Conservation (phyloP, 1,140 invertebrate genomes). For the Leptinotarsa texana region DNA sequence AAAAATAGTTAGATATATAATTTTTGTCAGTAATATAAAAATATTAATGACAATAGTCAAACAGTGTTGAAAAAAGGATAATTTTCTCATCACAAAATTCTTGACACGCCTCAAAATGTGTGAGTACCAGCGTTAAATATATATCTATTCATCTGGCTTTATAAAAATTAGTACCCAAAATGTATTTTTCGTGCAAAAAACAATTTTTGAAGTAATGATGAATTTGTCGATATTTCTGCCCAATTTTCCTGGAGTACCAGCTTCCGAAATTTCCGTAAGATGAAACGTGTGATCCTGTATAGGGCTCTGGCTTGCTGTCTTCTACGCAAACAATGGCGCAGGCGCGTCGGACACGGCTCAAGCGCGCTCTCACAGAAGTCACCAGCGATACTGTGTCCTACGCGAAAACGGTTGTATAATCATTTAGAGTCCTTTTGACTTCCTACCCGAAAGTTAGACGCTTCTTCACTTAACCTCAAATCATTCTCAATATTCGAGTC, state of each 20-base stretch:
- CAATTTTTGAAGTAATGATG: too few species aligned
- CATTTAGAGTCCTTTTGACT: slow-evolving; percentile 42
- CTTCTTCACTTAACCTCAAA: slow-evolving; percentile 47
- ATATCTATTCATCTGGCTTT: too few species aligned
- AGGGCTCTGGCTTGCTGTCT: slow-evolving; percentile 67
- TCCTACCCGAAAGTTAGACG: slow-evolving; percentile 39
- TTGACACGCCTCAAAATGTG: too few species aligned
- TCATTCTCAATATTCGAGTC: not conserved
- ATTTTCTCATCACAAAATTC: too few species aligned
- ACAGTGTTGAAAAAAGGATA: too few species aligned
- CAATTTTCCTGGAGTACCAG: not conserved
- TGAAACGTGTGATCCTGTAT: slow-evolving; percentile 39
- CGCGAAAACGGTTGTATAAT: slow-evolving; percentile 78
- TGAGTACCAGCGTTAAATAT: too few species aligned
- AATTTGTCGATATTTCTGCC: too few species aligned
- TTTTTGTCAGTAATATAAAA: too few species aligned
- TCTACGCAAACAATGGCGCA: slow-evolving; percentile 83
- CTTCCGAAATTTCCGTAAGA: slow-evolving; percentile 27
- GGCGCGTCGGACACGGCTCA: slow-evolving; percentile 76
- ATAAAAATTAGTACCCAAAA: too few species aligned
- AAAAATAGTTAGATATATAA: too few species aligned
- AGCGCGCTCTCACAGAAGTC: slow-evolving; percentile 84
- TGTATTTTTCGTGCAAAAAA: too few species aligned
- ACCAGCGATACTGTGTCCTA: slow-evolving; percentile 84
- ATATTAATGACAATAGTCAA: too few species aligned